phyloP scores from a whole-genome alignment of 2,113 vertebrate genomes.

The Rynchops niger region DNA sequence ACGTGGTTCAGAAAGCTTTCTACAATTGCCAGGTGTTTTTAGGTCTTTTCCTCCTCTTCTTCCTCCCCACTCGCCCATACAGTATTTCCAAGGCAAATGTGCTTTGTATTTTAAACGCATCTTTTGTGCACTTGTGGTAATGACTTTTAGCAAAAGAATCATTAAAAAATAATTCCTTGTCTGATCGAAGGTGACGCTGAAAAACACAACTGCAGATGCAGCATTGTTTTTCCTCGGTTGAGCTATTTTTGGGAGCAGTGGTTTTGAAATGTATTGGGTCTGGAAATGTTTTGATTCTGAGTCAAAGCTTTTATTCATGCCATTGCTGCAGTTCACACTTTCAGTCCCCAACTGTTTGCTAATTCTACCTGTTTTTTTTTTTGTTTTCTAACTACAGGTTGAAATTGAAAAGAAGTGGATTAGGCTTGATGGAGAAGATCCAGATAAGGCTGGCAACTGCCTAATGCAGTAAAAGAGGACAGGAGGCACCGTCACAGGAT shows the following conservation, averaged over 20 bases:
- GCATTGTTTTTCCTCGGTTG: not conserved
- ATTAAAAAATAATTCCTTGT: conserved; percentile 28
- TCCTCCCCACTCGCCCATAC: not conserved
- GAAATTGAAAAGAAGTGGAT: conserved; percentile 97
- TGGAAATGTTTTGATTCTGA: conserved; percentile 1
- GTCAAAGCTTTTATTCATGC: not conserved
- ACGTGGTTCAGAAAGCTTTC: conserved; percentile 83
- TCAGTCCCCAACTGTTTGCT: not conserved
- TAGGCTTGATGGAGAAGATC: conserved; percentile 84
- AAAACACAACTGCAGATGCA: not conserved
- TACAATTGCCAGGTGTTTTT: conserved; percentile 88
- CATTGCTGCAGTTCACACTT: not conserved
- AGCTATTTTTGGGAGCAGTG: not conserved
- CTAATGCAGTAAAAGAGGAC: conserved; percentile 77
- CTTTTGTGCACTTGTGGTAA: not conserved
- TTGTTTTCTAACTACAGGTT: conserved; percentile 77
- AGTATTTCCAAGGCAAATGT: not conserved
- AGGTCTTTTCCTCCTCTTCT: not conserved
- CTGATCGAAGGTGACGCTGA: not conserved
- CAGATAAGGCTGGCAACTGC: conserved; percentile 82
- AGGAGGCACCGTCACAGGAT: not conserved
- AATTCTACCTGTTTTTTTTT: not conserved
- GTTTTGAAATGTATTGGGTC: not conserved
- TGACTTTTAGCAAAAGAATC: not conserved
- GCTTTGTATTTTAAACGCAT: not conserved